Base-by-base conservation (phyloP, 1,140 invertebrate species). In the Orius insidiosus region DNA sequence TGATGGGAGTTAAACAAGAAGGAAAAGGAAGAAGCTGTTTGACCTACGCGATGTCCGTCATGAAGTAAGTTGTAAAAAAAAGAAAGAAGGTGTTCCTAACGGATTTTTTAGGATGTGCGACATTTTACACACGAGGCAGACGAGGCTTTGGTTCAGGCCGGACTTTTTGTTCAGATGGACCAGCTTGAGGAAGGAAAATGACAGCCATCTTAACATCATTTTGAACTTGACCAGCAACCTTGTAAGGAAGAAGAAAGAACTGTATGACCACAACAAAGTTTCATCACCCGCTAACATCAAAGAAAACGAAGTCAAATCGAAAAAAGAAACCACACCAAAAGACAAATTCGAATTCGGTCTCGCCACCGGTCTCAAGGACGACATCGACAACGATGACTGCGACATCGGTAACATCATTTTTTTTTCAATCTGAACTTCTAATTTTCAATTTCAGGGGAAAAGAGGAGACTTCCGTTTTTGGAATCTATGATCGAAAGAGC, bases 391-490 rank as follows among this genome's bases (percentile, higher is more conserved):
- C 52, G 77, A 80, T 55, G 76, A 80, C 52, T 76, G 76, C 53
- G 76, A 79, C 56, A 60, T 78, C 43, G 73, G 72, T 73, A 55
- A 63, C 64, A 47, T 13, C 42, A 10, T 5, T 14, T 46, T 6
- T 33, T 33, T n/a, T 6, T 33, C 32, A 36, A 36, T 10, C 9
- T 36, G n/a, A 10, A 36, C 14, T 4, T 10, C 10, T 40, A 40
- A 6, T 40, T 13, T 40, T 15, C 5, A 2, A 4, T 13, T 13
- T 53, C 39, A 58, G 56, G 57, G 16, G 77, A 85, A 60, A 89
- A 88, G 69, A 87, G 87, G 58, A 75, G 86, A 54, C 69, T 90
- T 48, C 90, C 93, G 30, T 96, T 97, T 68, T 71, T 97, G 46
- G 93, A 97, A 63, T 68, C 94, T 39, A 64, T 97, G 55, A 72